Conservation (phyloP, 2,113 vertebrate genomes). For the Melanerpes aurifrons region DNA sequence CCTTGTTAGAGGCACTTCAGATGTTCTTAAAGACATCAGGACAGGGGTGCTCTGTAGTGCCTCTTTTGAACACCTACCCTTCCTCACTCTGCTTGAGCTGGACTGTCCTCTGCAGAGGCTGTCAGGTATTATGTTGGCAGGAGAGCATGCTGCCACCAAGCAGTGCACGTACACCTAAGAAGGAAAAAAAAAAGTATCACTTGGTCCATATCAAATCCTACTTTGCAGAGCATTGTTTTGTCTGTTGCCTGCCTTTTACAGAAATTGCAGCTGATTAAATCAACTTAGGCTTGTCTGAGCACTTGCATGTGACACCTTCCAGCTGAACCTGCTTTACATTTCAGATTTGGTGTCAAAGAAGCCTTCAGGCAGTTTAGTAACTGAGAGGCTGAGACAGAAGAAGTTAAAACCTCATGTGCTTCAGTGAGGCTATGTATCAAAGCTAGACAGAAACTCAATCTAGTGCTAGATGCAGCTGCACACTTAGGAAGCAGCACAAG, state of each 20-base stretch:
- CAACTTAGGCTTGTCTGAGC: not conserved
- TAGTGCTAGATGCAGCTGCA: slow-evolving; percentile 35
- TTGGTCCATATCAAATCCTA: not conserved
- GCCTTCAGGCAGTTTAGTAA: slow-evolving; percentile 36
- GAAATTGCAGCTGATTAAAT: not conserved
- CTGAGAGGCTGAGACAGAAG: slow-evolving; percentile 24
- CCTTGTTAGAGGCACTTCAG: not conserved
- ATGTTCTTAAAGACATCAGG: not conserved
- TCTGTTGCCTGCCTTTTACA: not conserved
- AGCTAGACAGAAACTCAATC: slow-evolving; percentile 51
- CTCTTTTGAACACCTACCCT: not conserved
- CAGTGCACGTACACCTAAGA: slow-evolving; percentile 24
- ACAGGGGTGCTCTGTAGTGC: not conserved
- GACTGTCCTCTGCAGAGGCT: not conserved
- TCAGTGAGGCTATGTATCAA: not conserved
- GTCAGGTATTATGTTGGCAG: not conserved
- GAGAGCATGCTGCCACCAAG: not conserved
- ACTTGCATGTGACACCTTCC: not conserved
- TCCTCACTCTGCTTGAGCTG: not conserved
- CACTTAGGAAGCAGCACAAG: slow-evolving; percentile 14
- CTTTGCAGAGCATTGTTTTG: not conserved
- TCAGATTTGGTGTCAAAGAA: slow-evolving; percentile 27
- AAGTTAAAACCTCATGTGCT: not conserved
- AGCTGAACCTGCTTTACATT: slow-evolving; percentile 13
- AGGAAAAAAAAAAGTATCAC: not conserved